Evolutionary conservation across 2,888 invertebrate species (phyloP).

Genomic region (Ectemnius continuus): DNA sequence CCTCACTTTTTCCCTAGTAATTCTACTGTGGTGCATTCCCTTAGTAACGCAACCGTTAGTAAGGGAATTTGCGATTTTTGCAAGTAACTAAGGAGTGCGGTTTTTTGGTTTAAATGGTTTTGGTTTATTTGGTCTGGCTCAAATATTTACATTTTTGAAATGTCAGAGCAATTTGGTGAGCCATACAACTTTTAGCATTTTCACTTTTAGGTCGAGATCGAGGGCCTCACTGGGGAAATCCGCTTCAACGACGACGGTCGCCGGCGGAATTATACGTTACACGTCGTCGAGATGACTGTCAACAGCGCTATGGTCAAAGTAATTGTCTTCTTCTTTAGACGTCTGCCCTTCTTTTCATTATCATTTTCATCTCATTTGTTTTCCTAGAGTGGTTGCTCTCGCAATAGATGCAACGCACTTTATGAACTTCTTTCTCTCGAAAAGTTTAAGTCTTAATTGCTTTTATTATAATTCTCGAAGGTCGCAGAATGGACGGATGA

Average conservation of each 20-base stretch:
- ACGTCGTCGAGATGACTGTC: constrained; percentile 95
- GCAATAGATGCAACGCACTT: too few species aligned
- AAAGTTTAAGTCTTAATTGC: neutral
- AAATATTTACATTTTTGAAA: too few species aligned
- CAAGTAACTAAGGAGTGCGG: too few species aligned
- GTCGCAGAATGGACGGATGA: constrained; percentile 94
- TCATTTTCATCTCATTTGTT: neutral
- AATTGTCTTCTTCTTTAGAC: constrained; percentile 55
- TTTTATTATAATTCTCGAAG: constrained; percentile 72
- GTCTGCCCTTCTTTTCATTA: neutral
- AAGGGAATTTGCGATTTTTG: too few species aligned
- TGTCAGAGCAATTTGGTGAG: too few species aligned
- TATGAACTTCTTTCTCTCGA: neutral
- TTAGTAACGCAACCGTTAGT: too few species aligned
- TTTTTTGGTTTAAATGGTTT: too few species aligned
- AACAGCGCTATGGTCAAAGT: constrained; percentile 95
- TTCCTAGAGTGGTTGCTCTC: neutral
- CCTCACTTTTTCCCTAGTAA: too few species aligned
- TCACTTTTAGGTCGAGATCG: constrained; percentile 87
- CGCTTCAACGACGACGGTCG: constrained; percentile 94
- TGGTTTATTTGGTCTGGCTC: too few species aligned
- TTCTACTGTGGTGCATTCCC: too few species aligned
- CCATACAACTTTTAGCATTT: neutral
- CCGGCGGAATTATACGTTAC: constrained; percentile 91
- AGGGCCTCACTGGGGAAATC: constrained; percentile 94